Evolutionary conservation across 2,797 vertebrate species (phyloP), one percentile per base, ranked within the genome.

Genomic region (Amphiprion clarkii): DNA sequence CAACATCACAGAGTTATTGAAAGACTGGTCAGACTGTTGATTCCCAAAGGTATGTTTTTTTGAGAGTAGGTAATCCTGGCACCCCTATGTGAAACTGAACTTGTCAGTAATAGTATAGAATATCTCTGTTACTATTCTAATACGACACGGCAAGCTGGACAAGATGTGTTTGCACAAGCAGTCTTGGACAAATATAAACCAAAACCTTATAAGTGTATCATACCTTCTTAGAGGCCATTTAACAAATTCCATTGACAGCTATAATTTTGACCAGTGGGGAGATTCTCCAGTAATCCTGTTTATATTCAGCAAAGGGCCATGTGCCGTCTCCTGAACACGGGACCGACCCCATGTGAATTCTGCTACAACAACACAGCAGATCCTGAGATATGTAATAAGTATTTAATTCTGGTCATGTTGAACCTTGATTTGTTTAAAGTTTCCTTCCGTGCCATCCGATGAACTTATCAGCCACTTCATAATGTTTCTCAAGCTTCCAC

Each of bases 121-220:
- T 93, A 87, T 92, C 89, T 84, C 76, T 87, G 90, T 92, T 91
- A 81, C 91, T 93, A 87, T 92, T 94, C 90, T 92, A 79, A 93
- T 83, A 76, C 71, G 75, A 68, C 16, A 58, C 61, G 79, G 74
- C 80, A 64, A 55, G 70, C 82, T 84, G 71, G 76, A 81, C 53
- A 79, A 86, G 82, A 83, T 92, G 84, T 89, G 68, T 80, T 79
- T 82, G 85, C 88, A 79, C 71, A 69, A 73, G 69, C 80, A 65
- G 73, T 71, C 74, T 72, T 74, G 77, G 88, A 92, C 87, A 85
- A 91, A 94, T 93, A 93, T 94, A 93, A 93, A 93, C 90, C 84
- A 82, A 87, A 88, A 78, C 89, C 88, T 82, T 90, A 91, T 88
- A 90, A 90, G 89, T n/a, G 25, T 65, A 73, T 80, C 4, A 6